phyloP scores from a whole-genome alignment of 2,888 invertebrate species.

The Tenthredo notha region DNA sequence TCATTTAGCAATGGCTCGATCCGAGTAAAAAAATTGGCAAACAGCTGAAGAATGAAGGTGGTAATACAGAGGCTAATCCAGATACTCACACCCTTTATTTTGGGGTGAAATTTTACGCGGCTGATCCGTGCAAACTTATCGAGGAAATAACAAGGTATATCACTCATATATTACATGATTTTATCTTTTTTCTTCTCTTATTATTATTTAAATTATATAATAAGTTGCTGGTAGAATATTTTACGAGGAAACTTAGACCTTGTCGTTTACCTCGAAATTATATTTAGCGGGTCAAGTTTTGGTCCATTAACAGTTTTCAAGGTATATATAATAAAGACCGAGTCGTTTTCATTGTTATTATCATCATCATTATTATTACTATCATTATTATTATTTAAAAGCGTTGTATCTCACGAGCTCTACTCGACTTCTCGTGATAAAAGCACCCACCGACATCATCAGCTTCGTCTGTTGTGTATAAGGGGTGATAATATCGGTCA shows the following conservation, averaged over 20 bases:
- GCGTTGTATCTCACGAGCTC: background rate
- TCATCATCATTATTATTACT: background rate
- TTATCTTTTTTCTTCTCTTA: background rate
- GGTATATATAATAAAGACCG: constrained; percentile 22
- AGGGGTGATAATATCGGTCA: background rate
- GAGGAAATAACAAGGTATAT: constrained; percentile 96
- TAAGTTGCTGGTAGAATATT: background rate
- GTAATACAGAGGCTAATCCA: constrained; percentile 79
- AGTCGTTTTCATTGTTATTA: constrained; percentile 10
- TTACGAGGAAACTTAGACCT: background rate
- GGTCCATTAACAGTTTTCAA: constrained; percentile 14
- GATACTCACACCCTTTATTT: constrained; percentile 94
- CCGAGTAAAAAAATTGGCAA: constrained; percentile 92
- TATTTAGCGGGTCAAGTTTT: constrained; percentile 26
- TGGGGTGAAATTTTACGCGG: constrained; percentile 98
- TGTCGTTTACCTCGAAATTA: background rate
- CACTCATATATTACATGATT: background rate
- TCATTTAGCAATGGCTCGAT: constrained; percentile 94
- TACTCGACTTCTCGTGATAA: background rate
- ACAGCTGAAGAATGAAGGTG: constrained; percentile 86
- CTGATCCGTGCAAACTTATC: constrained; percentile 96
- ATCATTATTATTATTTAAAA: constrained; percentile 12
- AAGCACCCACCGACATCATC: background rate
- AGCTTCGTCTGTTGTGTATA: background rate
- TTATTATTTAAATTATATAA: constrained; percentile 3